Conservation (phyloP, 1,140 invertebrate species). For the Aphelinus certus region DNA sequence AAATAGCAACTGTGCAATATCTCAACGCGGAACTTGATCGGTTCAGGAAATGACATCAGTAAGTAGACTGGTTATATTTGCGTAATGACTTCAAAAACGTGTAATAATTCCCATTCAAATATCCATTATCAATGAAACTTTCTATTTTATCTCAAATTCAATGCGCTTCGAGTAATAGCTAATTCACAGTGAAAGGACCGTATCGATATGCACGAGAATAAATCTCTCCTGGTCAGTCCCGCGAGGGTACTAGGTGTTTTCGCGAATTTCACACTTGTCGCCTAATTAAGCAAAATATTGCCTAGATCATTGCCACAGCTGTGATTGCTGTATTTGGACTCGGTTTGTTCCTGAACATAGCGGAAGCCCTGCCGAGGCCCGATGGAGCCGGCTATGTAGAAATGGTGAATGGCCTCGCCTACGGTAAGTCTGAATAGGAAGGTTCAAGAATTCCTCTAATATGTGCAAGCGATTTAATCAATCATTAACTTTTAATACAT, state of each 20-base stretch:
- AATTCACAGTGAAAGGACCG: too few relatives aligned
- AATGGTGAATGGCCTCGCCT: slow-evolving; percentile 56
- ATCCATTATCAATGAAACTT: slow-evolving; percentile 7
- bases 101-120: too few relatives aligned
- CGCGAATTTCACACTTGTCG: slow-evolving; percentile 2
- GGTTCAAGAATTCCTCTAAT: too few relatives aligned
- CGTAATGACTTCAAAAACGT: too few relatives aligned
- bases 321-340: neutral
- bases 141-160: neutral
- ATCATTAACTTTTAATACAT: neutral
- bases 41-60: too few relatives aligned
- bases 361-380: slow-evolving; percentile 37
- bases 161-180: neutral
- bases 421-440: slow-evolving; percentile 50
- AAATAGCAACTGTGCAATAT: too few relatives aligned
- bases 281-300: slow-evolving; percentile 13
- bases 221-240: slow-evolving; percentile 10
- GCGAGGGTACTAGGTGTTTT: slow-evolving; percentile 12
- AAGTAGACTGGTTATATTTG: too few relatives aligned
- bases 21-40: too few relatives aligned
- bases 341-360: neutral
- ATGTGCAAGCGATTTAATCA: neutral
- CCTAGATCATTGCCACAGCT: slow-evolving; percentile 15
- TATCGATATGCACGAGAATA: neutral
- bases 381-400: slow-evolving; percentile 58